Conservation (phyloP, 2,888 invertebrate genomes). For the Maniola hyperantus region DNA sequence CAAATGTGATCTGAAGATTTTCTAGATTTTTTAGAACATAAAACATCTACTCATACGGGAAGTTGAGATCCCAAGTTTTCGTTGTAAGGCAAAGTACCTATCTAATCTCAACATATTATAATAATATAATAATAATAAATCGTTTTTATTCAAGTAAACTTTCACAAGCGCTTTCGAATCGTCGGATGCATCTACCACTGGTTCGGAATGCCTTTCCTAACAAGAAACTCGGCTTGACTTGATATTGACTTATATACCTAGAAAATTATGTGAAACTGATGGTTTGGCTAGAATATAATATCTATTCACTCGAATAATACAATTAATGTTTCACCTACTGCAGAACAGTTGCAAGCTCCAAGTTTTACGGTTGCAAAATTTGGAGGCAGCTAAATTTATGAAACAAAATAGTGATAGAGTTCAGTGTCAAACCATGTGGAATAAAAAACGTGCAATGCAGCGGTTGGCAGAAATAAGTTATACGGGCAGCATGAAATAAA, state of each 20-base stretch:
- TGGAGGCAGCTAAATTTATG: constrained; percentile 33
- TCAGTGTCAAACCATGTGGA: constrained; percentile 28
- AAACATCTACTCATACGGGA: constrained; percentile 14
- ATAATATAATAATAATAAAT: too few species aligned
- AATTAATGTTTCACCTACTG: constrained; percentile 31
- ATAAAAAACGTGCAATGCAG: constrained; percentile 28
- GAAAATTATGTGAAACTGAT: too few species aligned
- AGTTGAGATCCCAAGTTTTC: not conserved
- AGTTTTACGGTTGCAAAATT: constrained; percentile 34
- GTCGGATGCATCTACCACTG: too few species aligned
- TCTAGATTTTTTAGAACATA: not conserved
- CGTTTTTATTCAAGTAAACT: too few species aligned
- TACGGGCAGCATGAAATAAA: constrained; percentile 1
- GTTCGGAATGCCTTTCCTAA: too few species aligned
- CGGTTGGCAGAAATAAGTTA: constrained; percentile 23
- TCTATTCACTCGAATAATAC: not conserved
- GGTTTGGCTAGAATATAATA: too few species aligned
- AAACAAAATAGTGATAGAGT: constrained; percentile 37
- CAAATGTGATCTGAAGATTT: not conserved
- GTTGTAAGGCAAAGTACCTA: constrained; percentile 5
- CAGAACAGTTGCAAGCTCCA: too few species aligned
- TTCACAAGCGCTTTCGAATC: too few species aligned
- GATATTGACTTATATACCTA: too few species aligned
- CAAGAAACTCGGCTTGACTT: too few species aligned
- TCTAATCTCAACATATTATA: not conserved